Base-by-base conservation (phyloP, 2,888 invertebrate genomes). In the Congeria kusceri region DNA sequence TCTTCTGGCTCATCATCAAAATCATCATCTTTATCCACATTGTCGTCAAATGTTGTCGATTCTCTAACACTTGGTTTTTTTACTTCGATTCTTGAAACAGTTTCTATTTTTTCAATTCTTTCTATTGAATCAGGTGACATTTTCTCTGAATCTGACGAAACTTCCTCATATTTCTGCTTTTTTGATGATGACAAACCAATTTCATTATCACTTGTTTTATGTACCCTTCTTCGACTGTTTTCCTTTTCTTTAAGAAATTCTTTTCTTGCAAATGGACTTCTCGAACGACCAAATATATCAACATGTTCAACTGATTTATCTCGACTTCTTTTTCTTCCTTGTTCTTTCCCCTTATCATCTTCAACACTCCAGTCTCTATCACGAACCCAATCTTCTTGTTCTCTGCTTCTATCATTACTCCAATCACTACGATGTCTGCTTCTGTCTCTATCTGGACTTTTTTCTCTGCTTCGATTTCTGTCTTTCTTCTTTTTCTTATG, bases 1-100 rank as follows among this genome's bases (percentile, higher is more conserved):
- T 81, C 81, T 25, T 81, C 79, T 15, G 78, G 78, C 29, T 81
- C 81, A 78, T 70, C 71, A 77, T 73, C 78, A 69, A 59, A 77
- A 13, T 77, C 76, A 11, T 81, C 71, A 39, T 77, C 78, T 58
- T 62, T 76, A 9, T 84, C 79, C 7, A 59, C 71, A 27, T 32
- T 63, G n/a, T 71, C 69, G 23, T 44, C 47, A 47, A 32, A 56
- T 49, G n/a, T 13, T 23, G 49, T 15, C 25, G 44, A 18, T 32
- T 44, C 46, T 57, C 66, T 62, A 57, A 29, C 25, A 28, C 68
- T 57, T 39, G 64, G 53, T 15, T 64, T 59, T 32, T 67, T 71
- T 28, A 71, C 75, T 58, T 75, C 72, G 65, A 80, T 80, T n/a
- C 59, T 57, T 2, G 76, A 68, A 15, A 77, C 62, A 27, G 67